Percentiles rank a stretch among this genome's conserved stretches.
phyloP scores from a whole-genome alignment of 35 echinoderm and acorn worm genomes.

The Lytechinus pictus region DNA sequence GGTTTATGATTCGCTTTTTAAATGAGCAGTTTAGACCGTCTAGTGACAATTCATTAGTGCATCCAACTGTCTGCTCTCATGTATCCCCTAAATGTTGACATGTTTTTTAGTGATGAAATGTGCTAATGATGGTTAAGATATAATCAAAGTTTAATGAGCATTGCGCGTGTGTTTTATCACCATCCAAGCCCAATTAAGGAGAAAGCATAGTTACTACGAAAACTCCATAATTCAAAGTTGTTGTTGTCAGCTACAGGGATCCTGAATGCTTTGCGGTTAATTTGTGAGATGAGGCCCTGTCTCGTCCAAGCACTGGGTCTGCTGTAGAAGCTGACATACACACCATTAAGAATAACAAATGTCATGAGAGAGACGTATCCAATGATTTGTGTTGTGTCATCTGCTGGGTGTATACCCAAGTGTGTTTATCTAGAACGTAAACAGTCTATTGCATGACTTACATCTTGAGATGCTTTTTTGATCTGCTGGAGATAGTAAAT shows the following conservation, averaged over 20 bases:
- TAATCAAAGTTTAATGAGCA: neutral
- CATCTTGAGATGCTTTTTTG: neutral
- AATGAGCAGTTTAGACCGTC: neutral
- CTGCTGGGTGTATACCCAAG: neutral
- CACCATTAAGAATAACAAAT: slow-evolving; percentile 13
- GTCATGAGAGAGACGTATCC: neutral
- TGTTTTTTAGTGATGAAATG: neutral
- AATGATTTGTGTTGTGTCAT: slow-evolving; percentile 11
- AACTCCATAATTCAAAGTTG: slow-evolving; percentile 11
- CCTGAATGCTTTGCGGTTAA: neutral
- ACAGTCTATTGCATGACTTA: slow-evolving; percentile 18
- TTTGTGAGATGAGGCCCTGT: neutral
- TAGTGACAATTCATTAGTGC: too few relatives aligned
- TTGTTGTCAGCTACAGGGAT: neutral
- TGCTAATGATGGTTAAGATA: neutral
- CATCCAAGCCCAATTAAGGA: neutral
- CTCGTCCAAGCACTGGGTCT: neutral
- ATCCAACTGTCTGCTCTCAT: neutral
- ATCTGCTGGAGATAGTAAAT: neutral
- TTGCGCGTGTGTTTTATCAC: neutral
- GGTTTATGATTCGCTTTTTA: neutral
- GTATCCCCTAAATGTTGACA: neutral
- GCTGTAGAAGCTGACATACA: neutral
- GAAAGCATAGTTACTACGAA: neutral
- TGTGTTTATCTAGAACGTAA: slow-evolving; percentile 12